Conservation (phyloP, 2,888 invertebrate species). For the Hydraecia micacea region DNA sequence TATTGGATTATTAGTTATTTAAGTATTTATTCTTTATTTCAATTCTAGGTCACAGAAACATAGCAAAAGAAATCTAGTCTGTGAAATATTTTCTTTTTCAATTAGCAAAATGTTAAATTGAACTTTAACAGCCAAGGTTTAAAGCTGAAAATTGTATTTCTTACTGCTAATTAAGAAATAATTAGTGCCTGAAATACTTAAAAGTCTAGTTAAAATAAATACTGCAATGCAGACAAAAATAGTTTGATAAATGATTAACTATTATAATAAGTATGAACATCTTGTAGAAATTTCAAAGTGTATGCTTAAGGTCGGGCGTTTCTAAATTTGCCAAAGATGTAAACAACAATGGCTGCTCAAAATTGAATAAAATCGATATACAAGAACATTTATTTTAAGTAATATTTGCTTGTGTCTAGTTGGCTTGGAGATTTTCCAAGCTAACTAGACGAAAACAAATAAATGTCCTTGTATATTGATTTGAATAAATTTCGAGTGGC, state of each 20-base stretch:
- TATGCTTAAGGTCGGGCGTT: not conserved
- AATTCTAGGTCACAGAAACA: constrained; percentile 45
- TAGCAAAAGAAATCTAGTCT: constrained; percentile 23
- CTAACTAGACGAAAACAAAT: no score
- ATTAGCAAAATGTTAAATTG: constrained; percentile 20
- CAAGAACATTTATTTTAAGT: no score
- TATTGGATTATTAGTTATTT: not conserved
- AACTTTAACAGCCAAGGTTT: constrained; percentile 6
- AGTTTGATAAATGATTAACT: not conserved
- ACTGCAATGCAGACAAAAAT: constrained; percentile 33
- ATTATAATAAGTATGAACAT: not conserved
- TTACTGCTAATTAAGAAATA: constrained; percentile 18
- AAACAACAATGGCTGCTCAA: no score
- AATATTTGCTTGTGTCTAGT: no score
- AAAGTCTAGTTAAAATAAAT: constrained; percentile 11
- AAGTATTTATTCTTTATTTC: constrained; percentile 10
- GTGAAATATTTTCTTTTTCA: constrained; percentile 25
- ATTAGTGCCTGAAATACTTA: constrained; percentile 22
- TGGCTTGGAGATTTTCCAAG: no score
- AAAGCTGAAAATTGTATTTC: constrained; percentile 24
- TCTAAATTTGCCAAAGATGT: no score
- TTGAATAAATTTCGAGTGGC: no score
- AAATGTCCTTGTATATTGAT: no score
- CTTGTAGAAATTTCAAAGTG: not conserved
- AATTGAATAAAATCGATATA: no score